Evolutionary conservation across 2,797 vertebrate genomes (phyloP).

Genomic region (Coreius guichenoti): DNA sequence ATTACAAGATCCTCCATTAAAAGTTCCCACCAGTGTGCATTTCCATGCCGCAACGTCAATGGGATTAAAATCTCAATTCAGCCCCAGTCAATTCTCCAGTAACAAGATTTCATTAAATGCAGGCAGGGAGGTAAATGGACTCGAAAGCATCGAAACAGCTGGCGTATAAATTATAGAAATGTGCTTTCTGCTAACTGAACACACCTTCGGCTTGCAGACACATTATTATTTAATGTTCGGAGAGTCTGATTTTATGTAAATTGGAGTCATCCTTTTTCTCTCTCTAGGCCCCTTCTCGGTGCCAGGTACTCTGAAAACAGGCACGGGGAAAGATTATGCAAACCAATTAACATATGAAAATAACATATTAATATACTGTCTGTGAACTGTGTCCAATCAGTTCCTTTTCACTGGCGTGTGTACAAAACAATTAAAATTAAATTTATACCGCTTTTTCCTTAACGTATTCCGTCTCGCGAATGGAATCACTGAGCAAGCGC

Average conservation of each 20-base stretch:
- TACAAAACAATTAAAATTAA: conserved; percentile 99
- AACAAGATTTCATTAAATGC: conserved; percentile 99
- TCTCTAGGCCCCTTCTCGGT: conserved; percentile 90
- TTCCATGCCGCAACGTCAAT: conserved; percentile 91
- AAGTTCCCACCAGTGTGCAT: conserved; percentile 93
- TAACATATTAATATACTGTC: conserved; percentile 99
- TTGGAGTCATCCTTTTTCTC: conserved; percentile 88
- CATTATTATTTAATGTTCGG: conserved; percentile 99
- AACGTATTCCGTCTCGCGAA: conserved; percentile 95
- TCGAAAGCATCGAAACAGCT: conserved; percentile 97
- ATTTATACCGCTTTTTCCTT: conserved; percentile 97
- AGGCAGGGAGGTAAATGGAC: conserved; percentile 94
- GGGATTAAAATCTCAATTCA: conserved; percentile 99
- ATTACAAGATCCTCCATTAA: conserved; percentile 93
- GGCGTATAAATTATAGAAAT: conserved; percentile 99
- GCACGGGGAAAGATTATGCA: conserved; percentile 96
- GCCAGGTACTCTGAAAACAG: conserved; percentile 96
- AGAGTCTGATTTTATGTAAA: conserved; percentile 98
- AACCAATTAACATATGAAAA: conserved; percentile 99
- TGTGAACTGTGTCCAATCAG: conserved; percentile 99
- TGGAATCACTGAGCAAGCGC: conserved; percentile 94
- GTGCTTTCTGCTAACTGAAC: conserved; percentile 98
- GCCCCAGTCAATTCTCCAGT: conserved; percentile 97
- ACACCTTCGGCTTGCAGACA: conserved; percentile 96
- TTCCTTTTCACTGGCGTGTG: conserved; percentile 99